Base-by-base conservation (phyloP, 2,797 vertebrate species). In the Petrocephalus schoutedeni region DNA sequence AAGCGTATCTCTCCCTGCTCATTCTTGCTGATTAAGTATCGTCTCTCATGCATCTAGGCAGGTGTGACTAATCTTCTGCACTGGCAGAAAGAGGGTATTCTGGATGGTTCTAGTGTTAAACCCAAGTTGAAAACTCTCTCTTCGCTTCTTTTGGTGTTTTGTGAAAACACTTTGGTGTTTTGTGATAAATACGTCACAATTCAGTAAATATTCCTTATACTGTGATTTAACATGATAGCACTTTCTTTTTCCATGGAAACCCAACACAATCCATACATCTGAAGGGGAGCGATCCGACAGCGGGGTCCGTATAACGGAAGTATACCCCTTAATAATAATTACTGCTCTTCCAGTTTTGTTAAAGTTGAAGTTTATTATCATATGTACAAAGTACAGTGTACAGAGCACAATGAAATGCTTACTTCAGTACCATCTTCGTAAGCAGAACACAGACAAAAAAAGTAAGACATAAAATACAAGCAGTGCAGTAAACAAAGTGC, bases 1-100 rank as follows among this genome's bases (percentile, higher is more conserved):
- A 51, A 4, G 21, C 14, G 45, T 53, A 53, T 45, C 49, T 77
- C 36, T n/a, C n/a, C n/a, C 45, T 53, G 0, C 67, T 59, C 56
- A 87, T 59, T 59, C 54, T 23, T 87, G 71, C 87, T 82, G 71
- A 87, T 87, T 87, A 59, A 82, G 57, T 49, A 21, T 80, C 49
- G 87, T 71, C 87, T 59, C 21, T 8, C 71, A 58, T 59, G 71
- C 71, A 71, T 59, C 71, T 57, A 45, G 74, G n/a, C 71, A 59
- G 71, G 87, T 87, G 71, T 53, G 56, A 49, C 67, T 57, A 80
- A 87, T 82, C 87, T 82, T n/a, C n/a, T 21, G 19, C 3, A 53
- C 0, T n/a, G 8, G 45, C 4, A 53, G 6, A n/a, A 21, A 51
- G 45, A 49, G 45, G 45, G 7, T 21, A 21, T 82, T 36, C 3